Percentiles rank a stretch among this genome's conserved stretches.
phyloP scores from a whole-genome alignment of 2,888 invertebrate genomes.

The Ophraella communa region DNA sequence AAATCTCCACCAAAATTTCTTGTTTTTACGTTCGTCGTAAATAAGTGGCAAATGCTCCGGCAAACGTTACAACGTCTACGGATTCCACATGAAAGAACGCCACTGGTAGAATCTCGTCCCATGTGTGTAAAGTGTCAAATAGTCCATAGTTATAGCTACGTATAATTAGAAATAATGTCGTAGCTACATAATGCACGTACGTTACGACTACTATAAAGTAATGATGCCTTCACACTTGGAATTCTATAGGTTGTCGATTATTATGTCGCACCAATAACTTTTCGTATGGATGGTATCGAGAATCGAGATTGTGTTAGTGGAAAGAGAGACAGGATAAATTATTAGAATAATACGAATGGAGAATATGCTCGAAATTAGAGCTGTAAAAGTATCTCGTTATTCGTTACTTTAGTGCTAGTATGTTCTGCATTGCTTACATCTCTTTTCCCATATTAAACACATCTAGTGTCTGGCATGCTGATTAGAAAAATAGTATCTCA shows the following conservation, averaged over 20 bases:
- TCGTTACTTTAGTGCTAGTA: no score
- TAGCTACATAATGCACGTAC: slow-evolving; percentile 20
- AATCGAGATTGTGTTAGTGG: background rate
- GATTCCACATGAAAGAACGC: background rate
- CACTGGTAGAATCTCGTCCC: background rate
- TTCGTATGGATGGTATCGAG: slow-evolving; percentile 14
- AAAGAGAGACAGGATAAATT: background rate
- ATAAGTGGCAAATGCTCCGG: no score
- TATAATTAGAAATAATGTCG: slow-evolving; percentile 26
- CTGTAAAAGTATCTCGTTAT: background rate
- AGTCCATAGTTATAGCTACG: slow-evolving; percentile 6
- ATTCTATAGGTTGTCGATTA: slow-evolving; percentile 31
- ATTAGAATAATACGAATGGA: background rate
- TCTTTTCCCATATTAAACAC: no score
- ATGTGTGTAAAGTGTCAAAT: background rate
- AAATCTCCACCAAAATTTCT: no score
- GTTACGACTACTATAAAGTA: slow-evolving; percentile 29
- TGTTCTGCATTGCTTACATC: no score
- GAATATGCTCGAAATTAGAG: background rate
- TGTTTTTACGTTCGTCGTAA: no score
- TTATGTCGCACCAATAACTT: slow-evolving; percentile 25
- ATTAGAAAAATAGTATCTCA: no score
- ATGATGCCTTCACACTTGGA: slow-evolving; percentile 35
- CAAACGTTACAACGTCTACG: no score
- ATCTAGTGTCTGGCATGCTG: no score